Evolutionary conservation across 2,888 invertebrate species (phyloP).

Genomic region (Eupithecia pulchellata): DNA sequence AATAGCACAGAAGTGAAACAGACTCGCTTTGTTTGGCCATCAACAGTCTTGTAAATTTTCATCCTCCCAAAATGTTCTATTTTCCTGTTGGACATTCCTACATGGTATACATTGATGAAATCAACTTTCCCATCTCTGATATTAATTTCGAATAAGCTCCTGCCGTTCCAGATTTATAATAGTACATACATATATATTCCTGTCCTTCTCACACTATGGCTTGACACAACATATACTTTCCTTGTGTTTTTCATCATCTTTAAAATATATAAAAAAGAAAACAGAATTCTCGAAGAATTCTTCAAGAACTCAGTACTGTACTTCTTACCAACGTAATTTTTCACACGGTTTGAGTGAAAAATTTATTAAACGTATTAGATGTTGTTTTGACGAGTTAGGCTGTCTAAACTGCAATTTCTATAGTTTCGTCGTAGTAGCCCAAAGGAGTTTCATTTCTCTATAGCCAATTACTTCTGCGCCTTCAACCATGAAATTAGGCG

Average conservation of each 20-base stretch:
- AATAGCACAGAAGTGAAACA: not conserved
- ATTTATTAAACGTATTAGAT: not conserved
- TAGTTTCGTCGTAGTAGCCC: not conserved
- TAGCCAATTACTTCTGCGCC: not conserved
- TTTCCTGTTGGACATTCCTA: not conserved
- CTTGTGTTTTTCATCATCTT: no score
- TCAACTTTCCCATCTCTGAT: not conserved
- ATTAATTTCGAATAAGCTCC: not conserved
- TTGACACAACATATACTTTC: no score
- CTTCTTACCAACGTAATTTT: no score
- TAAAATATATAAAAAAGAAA: no score
- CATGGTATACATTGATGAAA: not conserved
- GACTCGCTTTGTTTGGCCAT: not conserved
- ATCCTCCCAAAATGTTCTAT: not conserved
- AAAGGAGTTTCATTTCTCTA: conserved; percentile 17
- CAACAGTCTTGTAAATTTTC: not conserved
- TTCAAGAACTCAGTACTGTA: no score
- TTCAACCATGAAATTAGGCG: conserved; percentile 41
- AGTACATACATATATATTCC: no score
- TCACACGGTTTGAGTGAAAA: no score
- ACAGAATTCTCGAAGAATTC: no score
- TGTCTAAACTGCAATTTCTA: not conserved
- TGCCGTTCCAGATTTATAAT: not conserved
- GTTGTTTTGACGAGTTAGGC: not conserved
- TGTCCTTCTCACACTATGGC: not conserved